Conservation (phyloP, 2,888 invertebrate genomes). For the Lasioglossum vierecki region DNA sequence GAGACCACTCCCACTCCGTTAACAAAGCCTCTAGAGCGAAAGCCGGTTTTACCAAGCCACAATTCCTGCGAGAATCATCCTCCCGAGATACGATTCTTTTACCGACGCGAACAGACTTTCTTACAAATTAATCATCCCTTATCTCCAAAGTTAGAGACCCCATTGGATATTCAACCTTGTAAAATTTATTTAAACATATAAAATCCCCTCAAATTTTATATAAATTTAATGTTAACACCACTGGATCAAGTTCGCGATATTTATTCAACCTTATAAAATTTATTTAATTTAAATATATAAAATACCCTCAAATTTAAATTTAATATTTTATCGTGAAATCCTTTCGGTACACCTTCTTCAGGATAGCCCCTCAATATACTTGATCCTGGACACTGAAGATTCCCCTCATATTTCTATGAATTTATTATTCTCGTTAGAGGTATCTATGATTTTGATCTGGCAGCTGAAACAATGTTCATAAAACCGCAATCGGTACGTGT, state of each 20-base stretch:
- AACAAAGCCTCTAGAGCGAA: constrained; percentile 69
- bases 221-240: too few species aligned
- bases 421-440: not conserved
- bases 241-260: too few species aligned
- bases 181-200: too few species aligned
- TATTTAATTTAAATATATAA: too few species aligned
- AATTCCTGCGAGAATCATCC: constrained; percentile 44
- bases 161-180: too few species aligned
- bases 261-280: too few species aligned
- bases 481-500: not conserved
- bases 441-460: not conserved
- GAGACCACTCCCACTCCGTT: constrained; percentile 81
- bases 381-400: not conserved
- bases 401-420: not conserved
- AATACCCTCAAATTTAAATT: too few species aligned
- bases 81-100: not conserved
- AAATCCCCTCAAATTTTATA: too few species aligned
- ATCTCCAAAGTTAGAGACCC: not conserved
- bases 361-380: not conserved
- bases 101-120: not conserved
- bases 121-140: not conserved
- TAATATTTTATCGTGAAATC: too few species aligned
- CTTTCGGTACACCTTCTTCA: not conserved
- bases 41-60: constrained; percentile 73
- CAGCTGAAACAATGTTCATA: not conserved